A percentile compares a stretch with the other conserved stretches of the same genome.
Conservation (phyloP, 2,113 vertebrate species). For the Alces alces region DNA sequence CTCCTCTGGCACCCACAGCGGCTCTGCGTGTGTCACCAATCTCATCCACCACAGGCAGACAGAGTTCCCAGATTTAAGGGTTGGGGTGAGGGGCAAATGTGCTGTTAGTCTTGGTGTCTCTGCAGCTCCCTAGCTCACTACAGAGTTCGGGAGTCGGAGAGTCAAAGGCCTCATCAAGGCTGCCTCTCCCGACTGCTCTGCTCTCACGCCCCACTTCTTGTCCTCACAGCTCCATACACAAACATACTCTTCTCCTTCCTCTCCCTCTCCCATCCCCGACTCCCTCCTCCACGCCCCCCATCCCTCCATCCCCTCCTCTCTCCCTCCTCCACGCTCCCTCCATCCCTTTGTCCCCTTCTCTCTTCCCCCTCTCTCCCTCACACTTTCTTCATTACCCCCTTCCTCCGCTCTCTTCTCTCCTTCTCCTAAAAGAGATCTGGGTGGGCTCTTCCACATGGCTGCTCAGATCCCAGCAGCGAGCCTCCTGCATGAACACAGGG, state of each 20-base stretch:
- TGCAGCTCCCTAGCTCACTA: not conserved
- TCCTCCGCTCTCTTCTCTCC: not conserved
- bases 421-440: not conserved
- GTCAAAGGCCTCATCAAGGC: not conserved
- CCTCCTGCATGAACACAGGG: not conserved
- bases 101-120: not conserved
- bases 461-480: not conserved
- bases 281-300: not conserved
- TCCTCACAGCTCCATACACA: not conserved
- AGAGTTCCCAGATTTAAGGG: not conserved
- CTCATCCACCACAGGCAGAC: not conserved
- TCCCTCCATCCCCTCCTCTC: not conserved
- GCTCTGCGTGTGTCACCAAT: not conserved
- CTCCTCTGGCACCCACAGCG: not conserved
- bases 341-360: too few relatives aligned
- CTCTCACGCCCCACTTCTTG: not conserved
- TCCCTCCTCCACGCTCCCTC: too few relatives aligned
- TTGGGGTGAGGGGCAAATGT: not conserved
- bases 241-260: not conserved
- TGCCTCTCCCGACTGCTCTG: not conserved
- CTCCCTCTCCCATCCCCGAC: not conserved
- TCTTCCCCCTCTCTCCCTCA: not conserved
- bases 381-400: not conserved
- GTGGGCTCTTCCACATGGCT: not conserved
- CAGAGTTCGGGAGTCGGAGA: not conserved